Base-by-base conservation (phyloP, 2,888 invertebrate species). In the Sphaerophoria taeniata region DNA sequence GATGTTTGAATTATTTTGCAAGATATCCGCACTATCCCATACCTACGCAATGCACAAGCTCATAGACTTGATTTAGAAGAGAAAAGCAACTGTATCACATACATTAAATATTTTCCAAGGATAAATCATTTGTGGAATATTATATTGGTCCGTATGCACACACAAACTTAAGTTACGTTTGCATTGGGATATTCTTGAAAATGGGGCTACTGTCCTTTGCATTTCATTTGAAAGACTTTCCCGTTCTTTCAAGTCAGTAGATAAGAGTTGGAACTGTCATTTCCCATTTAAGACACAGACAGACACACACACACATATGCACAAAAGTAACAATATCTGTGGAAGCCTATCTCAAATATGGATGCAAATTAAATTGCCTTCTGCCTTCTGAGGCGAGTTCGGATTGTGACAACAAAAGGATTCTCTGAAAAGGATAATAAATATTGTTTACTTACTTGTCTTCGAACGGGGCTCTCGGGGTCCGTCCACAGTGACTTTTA, bases 401-500 rank as follows among this genome's bases (percentile, higher is more conserved):
- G 24, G 24, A 24, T 24, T 24, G 24, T 24, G 2, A 85, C 65
- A 81, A 70, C 58, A 85, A 81, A 73, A 70, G 81, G 81, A 81
- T 70, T 80, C 36, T 49, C 69, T 63, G 55, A 74, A 58, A 73
- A 73, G 77, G 83, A 69, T 72, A 63, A 45, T n/a, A 58, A 4
- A 79, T 87, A 77, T 86, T 86, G 81, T 82, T 89, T 90, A 92
- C 96, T 96, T 94, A 97, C 96, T 97, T 93, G 97, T 97, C 93
- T 98, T 98, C 88, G 97, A 97, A 90, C 98, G 93, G 6, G 99
- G 98, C 92, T 98, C 98, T 89, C 99, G 93, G 9, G 99, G 99
- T 88, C 99, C 99, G 92, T 99, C 99, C 73, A 99, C 98, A 31
- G 99, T 99, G 88, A 99, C 98, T 93, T 99, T 99, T 93, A 99